A percentile compares a stretch with the other conserved stretches of the same genome.
Conservation (phyloP, 1,140 invertebrate species). For the Monomorium pharaonis region DNA sequence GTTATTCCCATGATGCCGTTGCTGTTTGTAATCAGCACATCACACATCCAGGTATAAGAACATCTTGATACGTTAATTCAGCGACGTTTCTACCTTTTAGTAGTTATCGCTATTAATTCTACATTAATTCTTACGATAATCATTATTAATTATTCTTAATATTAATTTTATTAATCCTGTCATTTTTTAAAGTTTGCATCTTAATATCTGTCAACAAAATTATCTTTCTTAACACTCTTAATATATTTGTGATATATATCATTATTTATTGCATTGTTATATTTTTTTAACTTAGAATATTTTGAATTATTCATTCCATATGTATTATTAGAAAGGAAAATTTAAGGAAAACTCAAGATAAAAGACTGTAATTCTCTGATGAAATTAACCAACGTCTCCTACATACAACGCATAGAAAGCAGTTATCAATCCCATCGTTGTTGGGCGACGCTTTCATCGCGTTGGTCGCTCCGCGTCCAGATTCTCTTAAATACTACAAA, state of each 20-base stretch:
- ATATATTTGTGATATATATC: neutral
- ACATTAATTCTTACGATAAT: neutral
- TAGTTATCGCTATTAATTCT: neutral
- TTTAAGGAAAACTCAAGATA: neutral
- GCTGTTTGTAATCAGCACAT: neutral
- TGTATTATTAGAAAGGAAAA: neutral
- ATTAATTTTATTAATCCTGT: neutral
- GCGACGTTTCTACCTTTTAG: neutral
- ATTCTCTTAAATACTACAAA: constrained; percentile 56
- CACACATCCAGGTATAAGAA: neutral
- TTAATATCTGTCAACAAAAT: neutral
- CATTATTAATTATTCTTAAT: neutral
- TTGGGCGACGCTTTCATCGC: neutral
- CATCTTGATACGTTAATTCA: neutral
- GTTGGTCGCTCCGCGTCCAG: neutral
- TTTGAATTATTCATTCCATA: neutral
- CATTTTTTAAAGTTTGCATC: neutral
- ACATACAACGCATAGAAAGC: neutral
- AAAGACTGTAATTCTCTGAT: neutral
- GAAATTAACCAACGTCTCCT: constrained; percentile 25
- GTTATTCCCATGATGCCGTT: constrained; percentile 28
- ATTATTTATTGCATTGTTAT: neutral
- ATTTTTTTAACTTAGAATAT: neutral
- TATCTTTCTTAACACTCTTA: neutral
- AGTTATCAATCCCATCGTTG: constrained; percentile 1